Percentiles rank a stretch among this genome's conserved stretches.
phyloP scores from a whole-genome alignment of 92 coral and sea anemone species.

The Paramuricea clavata region DNA sequence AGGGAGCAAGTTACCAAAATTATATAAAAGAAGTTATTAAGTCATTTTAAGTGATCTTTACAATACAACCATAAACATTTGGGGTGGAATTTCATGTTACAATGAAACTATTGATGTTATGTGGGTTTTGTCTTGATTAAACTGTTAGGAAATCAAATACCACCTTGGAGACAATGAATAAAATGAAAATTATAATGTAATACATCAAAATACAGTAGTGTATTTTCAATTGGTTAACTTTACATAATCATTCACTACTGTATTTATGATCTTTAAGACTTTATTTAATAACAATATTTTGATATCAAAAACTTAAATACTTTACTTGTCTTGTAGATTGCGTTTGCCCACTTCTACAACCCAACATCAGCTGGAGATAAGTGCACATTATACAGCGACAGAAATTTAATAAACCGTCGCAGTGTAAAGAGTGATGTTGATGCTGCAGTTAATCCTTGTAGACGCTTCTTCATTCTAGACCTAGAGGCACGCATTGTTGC shows the following conservation, averaged over 20 bases:
- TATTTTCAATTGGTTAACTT: not conserved
- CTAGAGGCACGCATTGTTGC: slow-evolving; percentile 12
- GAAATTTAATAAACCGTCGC: not conserved
- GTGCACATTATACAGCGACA: slow-evolving; percentile 12
- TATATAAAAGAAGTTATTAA: too few relatives aligned
- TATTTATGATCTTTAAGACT: not conserved
- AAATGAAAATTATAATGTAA: not conserved
- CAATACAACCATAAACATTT: too few relatives aligned
- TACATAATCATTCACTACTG: not conserved
- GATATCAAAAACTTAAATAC: not conserved
- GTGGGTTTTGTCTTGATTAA: too few relatives aligned
- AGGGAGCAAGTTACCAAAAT: too few relatives aligned
- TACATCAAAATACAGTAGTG: not conserved
- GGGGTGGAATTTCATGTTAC: too few relatives aligned
- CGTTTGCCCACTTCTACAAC: not conserved
- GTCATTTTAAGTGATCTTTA: too few relatives aligned
- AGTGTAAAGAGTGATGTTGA: slow-evolving; percentile 18
- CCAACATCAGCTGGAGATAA: slow-evolving; percentile 11
- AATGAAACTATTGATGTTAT: too few relatives aligned
- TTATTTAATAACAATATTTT: too few relatives aligned
- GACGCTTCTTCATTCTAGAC: not conserved
- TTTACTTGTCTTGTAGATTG: not conserved
- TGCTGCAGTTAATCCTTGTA: not conserved
- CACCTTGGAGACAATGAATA: too few relatives aligned
- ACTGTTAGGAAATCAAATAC: too few relatives aligned